Evolutionary conservation across 2,113 vertebrate genomes (phyloP).

Genomic region (Maccullochella peelii): DNA sequence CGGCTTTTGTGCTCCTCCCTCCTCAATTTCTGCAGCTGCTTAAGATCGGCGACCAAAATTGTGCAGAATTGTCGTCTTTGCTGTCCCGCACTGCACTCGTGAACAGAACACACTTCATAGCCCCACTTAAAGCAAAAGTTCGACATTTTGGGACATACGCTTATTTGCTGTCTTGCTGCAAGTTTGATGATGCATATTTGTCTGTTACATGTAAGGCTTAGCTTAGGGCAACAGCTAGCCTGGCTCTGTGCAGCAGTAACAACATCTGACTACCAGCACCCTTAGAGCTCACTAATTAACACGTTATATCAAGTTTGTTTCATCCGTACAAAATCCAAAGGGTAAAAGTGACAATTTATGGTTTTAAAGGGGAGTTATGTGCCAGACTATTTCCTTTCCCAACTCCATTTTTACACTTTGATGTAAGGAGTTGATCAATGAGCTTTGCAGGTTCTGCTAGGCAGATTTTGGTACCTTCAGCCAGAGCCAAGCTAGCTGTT

Average conservation of each 20-base stretch:
- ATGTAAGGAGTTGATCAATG: background rate
- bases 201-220: background rate
- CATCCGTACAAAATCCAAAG: background rate
- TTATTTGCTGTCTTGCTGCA: background rate
- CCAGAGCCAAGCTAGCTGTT: background rate
- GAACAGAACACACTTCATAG: slow-evolving; percentile 14
- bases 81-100: slow-evolving; percentile 33
- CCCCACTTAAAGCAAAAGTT: background rate
- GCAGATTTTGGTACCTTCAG: background rate
- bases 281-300: background rate
- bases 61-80: slow-evolving; percentile 15
- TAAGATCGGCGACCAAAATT: slow-evolving; percentile 48
- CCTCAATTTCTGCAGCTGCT: slow-evolving; percentile 8
- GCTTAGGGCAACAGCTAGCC: background rate
- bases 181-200: background rate
- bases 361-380: background rate
- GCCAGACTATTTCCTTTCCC: background rate
- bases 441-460: background rate
- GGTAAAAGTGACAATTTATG: background rate
- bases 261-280: background rate
- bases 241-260: background rate
- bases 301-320: background rate
- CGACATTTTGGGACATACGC: background rate
- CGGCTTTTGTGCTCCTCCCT: slow-evolving; percentile 14
- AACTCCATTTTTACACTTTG: background rate